Evolutionary conservation across 2,113 vertebrate genomes (phyloP), one percentile per base, ranked within the genome.

Genomic region (Atractosteus spatula): DNA sequence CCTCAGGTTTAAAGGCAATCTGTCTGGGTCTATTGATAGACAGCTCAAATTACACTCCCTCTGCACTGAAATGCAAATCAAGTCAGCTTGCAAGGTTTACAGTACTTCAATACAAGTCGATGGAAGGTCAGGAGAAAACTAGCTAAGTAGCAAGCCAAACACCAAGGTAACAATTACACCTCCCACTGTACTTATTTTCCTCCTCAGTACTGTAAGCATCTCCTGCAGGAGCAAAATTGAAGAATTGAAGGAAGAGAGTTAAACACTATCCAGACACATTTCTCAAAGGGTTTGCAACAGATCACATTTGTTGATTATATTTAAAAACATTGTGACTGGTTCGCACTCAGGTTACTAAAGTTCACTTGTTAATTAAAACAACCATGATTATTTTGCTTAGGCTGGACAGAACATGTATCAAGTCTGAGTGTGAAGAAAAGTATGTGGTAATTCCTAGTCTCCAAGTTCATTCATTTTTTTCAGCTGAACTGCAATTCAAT

Each of bases 21-120:
- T 59, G 57, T 59, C 57, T 59, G 12, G 57, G 5, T n/a, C 11
- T 16, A 59, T 59, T 59, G 57, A 59, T n/a, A 16, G 57, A 59
- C 57, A 59, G 57, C 57, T 59, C 57, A 59, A 59, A 59, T 59
- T 59, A n/a, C 57, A 59, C 57, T n/a, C 57, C 12, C 3, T 59
- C 13, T 8, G 57, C 57, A 59, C 57, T 59, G n/a, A 59, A 59
- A 59, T 59, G 47, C 47, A 51, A 51, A 51, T 51, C 47, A 10
- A 51, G 47, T n/a, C 62, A 64, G 62, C 47, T 16, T 14, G 47
- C 62, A 55, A 17, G 55, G 47, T 51, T 47, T 59, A 12, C 14
- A 14, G 47, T 6, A 8, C 45, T 55, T n/a, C 10, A 45, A 62
- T 14, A 57, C n/a, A 7, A 54, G 57, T 62, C 42, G 54, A 62